Percentiles rank a stretch among this genome's conserved stretches.
Conservation (phyloP, 2,113 vertebrate species). For the Heterochromis multidens region DNA sequence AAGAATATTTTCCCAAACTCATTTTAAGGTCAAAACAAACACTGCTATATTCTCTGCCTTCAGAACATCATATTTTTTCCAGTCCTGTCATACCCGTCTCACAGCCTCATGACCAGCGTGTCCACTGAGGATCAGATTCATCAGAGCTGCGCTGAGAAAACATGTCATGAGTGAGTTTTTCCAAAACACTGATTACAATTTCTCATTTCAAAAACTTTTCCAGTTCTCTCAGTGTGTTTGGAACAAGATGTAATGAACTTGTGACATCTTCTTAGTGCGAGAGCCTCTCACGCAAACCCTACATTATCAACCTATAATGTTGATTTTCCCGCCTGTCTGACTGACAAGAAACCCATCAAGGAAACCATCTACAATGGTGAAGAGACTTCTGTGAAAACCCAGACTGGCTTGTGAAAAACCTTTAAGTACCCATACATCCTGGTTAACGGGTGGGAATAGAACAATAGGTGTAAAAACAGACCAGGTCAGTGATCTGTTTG, state of each 20-base stretch:
- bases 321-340: background rate
- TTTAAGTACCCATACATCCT: background rate
- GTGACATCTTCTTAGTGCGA: background rate
- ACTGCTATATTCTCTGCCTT: background rate
- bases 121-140: conserved; percentile 6
- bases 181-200: background rate
- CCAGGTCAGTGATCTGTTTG: background rate
- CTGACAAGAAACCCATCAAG: background rate
- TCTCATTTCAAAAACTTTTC: background rate
- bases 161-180: conserved; percentile 20
- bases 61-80: background rate
- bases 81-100: conserved; percentile 2
- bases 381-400: conserved; percentile 1
- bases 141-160: background rate
- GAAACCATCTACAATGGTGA: conserved; percentile 7
- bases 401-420: background rate
- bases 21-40: background rate
- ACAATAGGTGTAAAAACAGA: background rate
- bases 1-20: background rate
- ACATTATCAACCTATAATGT: fast-evolving
- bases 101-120: conserved; percentile 4
- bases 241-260: background rate
- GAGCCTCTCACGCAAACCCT: background rate
- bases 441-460: background rate
- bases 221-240: background rate